Conservation (phyloP, 2,888 invertebrate genomes). For the Stenchaetothrips biformis region DNA sequence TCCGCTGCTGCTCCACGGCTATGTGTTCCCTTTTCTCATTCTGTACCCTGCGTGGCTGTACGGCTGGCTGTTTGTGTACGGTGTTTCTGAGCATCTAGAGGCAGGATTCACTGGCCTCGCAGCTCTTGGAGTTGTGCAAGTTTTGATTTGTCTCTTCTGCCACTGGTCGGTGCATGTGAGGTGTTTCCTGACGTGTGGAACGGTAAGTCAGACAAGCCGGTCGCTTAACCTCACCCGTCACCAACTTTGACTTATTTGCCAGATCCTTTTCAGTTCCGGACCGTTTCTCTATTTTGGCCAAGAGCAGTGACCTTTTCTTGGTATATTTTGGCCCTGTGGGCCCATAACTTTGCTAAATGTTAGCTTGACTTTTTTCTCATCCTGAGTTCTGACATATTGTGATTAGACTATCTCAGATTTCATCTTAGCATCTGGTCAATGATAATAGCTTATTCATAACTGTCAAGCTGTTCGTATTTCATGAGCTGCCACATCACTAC, state of each 20-base stretch:
- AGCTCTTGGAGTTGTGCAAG: slow-evolving; percentile 71
- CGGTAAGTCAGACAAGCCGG: slow-evolving; percentile 54
- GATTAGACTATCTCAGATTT: no score
- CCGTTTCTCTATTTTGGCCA: no score
- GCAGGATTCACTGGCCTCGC: slow-evolving; percentile 77
- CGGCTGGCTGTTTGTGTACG: slow-evolving; percentile 79
- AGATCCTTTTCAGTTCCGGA: no score
- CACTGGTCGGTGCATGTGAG: slow-evolving; percentile 91
- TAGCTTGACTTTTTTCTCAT: no score
- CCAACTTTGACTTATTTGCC: neutral
- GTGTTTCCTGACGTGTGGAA: slow-evolving; percentile 74
- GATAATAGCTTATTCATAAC: neutral
- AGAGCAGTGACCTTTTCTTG: no score
- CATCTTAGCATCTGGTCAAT: neutral
- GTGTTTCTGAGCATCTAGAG: slow-evolving; percentile 79
- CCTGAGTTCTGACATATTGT: no score
- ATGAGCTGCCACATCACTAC: neutral
- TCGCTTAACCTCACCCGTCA: neutral
- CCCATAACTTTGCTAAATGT: no score
- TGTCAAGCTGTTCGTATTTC: no score
- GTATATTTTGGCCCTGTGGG: no score
- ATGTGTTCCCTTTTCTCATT: slow-evolving; percentile 81
- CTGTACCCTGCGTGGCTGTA: slow-evolving; percentile 78
- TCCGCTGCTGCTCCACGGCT: slow-evolving; percentile 76
- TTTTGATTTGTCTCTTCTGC: slow-evolving; percentile 76